Base-by-base conservation (phyloP, 1,140 invertebrate genomes). In the Drosophila lacertosa region DNA sequence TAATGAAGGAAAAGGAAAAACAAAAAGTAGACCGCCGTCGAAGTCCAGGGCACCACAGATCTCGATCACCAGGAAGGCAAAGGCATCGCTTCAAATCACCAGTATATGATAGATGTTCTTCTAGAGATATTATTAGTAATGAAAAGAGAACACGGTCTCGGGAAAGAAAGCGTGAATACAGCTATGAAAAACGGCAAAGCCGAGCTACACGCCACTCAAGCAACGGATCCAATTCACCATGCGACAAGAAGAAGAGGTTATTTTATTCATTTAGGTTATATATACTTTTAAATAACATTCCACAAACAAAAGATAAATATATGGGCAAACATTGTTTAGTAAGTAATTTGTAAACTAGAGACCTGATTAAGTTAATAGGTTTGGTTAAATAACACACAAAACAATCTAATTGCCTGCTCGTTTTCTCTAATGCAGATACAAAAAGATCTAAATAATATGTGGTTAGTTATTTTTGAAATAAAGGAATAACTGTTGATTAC, bases 1-100 rank as follows among this genome's bases (percentile, higher is more conserved):
- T 97, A 92, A 93, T 97, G 66, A 93, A 95, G 63, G 96, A 97
- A 90, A 97, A 97, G 92, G 96, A 97, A 67, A 93, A 94, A 29
- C 92, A 95, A 45, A 94, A 95, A 60, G 93, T 93, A 50, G 93
- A 94, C 59, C 92, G 94, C 13, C 92, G 94, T 16, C 62, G 77
- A 9, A 78, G 78, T 26, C 37, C 76, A 4, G 89, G 79, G 20
- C 80, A 78, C 9, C 84, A 88, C 22, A 66, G 90, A 16, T 89
- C 89, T 1, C 55, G 89, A 59, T 91, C 90, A 0, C 78, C 74
- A 22, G 89, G 81, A 10, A 76, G 89, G 22, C 77, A 58, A 7
- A 63, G 81, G 16, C 77, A 76, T 66, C 84, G 86, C 5, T 74
- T 79, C 13, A 82, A 76, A 24, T 77, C 77, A 0, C 80, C 90